Base-by-base conservation (phyloP, 2,113 vertebrate genomes). In the Periophthalmus modestus region DNA sequence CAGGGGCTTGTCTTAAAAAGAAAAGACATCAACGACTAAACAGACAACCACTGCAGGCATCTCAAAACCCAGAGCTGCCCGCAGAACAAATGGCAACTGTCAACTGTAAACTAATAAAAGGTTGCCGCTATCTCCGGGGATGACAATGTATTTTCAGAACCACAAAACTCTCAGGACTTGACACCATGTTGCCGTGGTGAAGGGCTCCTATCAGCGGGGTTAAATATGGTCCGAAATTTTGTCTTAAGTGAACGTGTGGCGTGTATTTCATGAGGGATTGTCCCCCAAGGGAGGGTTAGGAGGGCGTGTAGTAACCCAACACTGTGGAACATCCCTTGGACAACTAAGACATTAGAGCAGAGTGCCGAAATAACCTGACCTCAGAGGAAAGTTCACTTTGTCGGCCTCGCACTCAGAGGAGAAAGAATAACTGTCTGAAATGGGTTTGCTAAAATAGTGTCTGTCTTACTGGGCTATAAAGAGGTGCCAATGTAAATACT, bases 241-340 rank as follows among this genome's bases (percentile, higher is more conserved):
- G 71, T 75, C 72, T 80, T 73, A 52, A 74, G 71, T 58, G 16
- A 13, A 52, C 65, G 57, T n/a, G 65, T 16, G 67, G 48, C 57
- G 59, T 36, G 57, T 62, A 7, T 59, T 21, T 34, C 3, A 57
- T 1, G 46, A 21, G 9, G 47, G 71, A 83, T 83, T 81, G 75
- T 85, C 69, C 83, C 67, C 61, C 66, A 43, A 78, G 77, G 74
- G 65, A 76, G 66, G 58, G 58, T 61, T 54, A 10, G n/a, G 61
- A 52, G 71, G 71, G 66, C 71, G 74, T 58, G 61, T 0, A 59
- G 90, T 79, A 92, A 94, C 78, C 66, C 66, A 85, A 92, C 73
- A 89, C 89, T 81, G 18, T 68, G 59, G 80, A 83, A 88, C 86
- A 81, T 90, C 84, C 74, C 63, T 82, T 23, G 50, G 67, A 88